Conservation (phyloP, 2,797 vertebrate genomes). For the Myotis myotis region DNA sequence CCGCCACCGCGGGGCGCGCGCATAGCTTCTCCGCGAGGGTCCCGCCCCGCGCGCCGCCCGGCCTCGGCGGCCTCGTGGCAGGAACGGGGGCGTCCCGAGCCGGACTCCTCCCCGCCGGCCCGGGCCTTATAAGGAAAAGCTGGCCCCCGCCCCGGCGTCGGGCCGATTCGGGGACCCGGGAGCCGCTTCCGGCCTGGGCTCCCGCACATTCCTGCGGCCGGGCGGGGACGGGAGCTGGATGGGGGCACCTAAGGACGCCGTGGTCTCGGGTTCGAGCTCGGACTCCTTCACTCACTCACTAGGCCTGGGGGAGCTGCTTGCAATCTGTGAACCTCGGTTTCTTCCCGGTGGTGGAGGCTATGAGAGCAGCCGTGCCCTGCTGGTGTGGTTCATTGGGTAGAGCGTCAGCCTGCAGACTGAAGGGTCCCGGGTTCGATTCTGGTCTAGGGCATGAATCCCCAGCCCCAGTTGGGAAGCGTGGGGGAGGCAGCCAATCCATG, state of each 20-base stretch:
- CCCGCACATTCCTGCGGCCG: conserved; percentile 58
- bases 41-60: not conserved
- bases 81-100: conserved; percentile 20
- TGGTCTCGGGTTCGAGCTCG: too few relatives aligned
- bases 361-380: not conserved
- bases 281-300: not conserved
- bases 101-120: conserved; percentile 55
- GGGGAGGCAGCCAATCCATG: too few relatives aligned
- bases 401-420: too few relatives aligned
- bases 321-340: not conserved
- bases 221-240: not conserved
- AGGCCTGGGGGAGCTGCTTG: not conserved
- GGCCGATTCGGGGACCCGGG: not conserved
- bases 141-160: not conserved
- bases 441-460: too few relatives aligned
- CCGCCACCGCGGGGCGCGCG: not conserved
- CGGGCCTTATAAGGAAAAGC: conserved; percentile 85
- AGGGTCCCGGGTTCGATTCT: too few relatives aligned
- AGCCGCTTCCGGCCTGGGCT: conserved; percentile 45
- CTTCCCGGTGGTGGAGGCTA: not conserved
- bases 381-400: too few relatives aligned
- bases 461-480: too few relatives aligned
- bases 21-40: not conserved
- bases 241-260: not conserved
- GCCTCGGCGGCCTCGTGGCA: conserved; percentile 59